Percentiles rank a stretch among this genome's conserved stretches.
These are phyloP conservation scores for Eueremaeus valkanovi DNA, from an alignment of 2,888 invertebrate species.

Conservation along the genomic window DNA sequence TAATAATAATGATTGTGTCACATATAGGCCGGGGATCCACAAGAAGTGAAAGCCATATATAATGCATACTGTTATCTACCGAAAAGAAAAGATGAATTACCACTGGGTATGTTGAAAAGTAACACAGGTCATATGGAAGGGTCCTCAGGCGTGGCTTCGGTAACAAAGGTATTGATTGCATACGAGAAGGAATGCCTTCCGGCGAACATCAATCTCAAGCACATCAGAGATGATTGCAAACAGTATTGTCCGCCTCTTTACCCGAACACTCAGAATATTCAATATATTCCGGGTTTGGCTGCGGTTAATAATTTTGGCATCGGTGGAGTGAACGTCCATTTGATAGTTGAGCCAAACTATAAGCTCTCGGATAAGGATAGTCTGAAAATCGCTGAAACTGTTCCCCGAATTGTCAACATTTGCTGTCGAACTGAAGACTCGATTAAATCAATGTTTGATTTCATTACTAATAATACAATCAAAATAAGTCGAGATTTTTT, in stretches of 20 bases:
- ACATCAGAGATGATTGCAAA: slow-evolving; percentile 78
- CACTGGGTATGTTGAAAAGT: slow-evolving; percentile 93
- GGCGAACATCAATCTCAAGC: slow-evolving; percentile 79
- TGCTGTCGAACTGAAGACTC: slow-evolving; percentile 82
- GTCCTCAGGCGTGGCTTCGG: slow-evolving; percentile 62
- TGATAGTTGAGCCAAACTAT: slow-evolving; percentile 73
- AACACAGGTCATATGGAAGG: slow-evolving; percentile 96
- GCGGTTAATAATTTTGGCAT: slow-evolving; percentile 94
- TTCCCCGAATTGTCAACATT: slow-evolving; percentile 60
- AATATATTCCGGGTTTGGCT: slow-evolving; percentile 60
- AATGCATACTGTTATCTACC: slow-evolving; percentile 66
- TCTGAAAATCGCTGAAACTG: slow-evolving; percentile 49
- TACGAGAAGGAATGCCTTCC: slow-evolving; percentile 89
- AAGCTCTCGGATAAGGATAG: slow-evolving; percentile 51
- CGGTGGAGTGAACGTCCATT: slow-evolving; percentile 91
- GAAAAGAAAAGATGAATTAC: slow-evolving; percentile 64
- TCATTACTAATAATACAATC: slow-evolving; percentile 56
- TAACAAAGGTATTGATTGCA: slow-evolving; percentile 84
- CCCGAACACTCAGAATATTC: slow-evolving; percentile 47
- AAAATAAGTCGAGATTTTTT: slow-evolving; percentile 66
- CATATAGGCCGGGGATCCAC: slow-evolving; percentile 78
- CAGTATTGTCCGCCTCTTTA: slow-evolving; percentile 53
- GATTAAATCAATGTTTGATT: slow-evolving; percentile 62
- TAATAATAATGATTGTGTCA: not conserved
- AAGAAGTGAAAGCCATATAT: slow-evolving; percentile 90